These are phyloP conservation scores for Synanceia verrucosa DNA, from an alignment of 2,797 vertebrate genomes.

Conservation along the genomic window DNA sequence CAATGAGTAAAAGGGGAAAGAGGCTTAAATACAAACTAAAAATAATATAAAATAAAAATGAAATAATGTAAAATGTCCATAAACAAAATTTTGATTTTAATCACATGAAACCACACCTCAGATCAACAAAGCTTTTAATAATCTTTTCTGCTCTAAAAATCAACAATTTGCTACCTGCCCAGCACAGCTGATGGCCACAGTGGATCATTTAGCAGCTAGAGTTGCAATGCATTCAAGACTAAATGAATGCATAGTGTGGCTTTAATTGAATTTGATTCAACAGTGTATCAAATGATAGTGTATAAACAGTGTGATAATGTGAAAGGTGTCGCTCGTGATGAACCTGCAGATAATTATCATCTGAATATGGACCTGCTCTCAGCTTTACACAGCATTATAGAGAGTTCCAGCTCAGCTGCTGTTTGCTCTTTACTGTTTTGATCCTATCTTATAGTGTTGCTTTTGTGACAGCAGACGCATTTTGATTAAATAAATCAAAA, in stretches of 20 bases:
- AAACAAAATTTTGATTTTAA: neutral
- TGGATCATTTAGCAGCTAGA: neutral
- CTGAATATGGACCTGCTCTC: too few species aligned
- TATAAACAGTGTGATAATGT: neutral
- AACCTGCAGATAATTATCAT: neutral
- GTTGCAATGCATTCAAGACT: neutral
- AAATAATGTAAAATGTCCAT: neutral
- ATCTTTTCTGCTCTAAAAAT: neutral
- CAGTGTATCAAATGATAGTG: neutral
- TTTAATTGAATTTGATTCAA: too few species aligned
- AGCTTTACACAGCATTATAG: too few species aligned
- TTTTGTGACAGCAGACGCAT: neutral
- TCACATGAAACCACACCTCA: neutral
- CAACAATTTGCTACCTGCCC: too few species aligned
- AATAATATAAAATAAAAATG: neutral
- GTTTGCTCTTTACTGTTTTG: too few species aligned
- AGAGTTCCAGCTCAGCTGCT: fast-evolving
- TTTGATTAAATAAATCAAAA: neutral
- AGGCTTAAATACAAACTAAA: neutral
- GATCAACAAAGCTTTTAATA: neutral
- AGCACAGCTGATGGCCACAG: neutral
- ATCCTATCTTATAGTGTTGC: too few species aligned
- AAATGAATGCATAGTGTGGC: neutral
- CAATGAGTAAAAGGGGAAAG: neutral
- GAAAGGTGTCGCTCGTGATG: neutral